phyloP scores from a whole-genome alignment of 2,113 vertebrate species.

The Meriones unguiculatus region DNA sequence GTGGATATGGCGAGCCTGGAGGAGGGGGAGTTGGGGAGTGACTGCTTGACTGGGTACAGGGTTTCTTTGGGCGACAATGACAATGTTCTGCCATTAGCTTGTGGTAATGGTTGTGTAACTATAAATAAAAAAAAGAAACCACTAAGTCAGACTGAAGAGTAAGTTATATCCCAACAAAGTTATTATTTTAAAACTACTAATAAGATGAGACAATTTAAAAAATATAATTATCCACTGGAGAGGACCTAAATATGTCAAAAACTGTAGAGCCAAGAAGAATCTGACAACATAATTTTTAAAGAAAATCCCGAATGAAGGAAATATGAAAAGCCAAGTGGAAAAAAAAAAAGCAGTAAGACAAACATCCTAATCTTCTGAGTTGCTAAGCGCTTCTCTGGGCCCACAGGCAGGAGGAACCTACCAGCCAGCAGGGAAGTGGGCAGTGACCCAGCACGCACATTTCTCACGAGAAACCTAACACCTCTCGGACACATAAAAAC shows the following conservation, averaged over 20 bases:
- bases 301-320: neutral
- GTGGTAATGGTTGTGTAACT: neutral
- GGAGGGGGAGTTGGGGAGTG: neutral
- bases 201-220: slow-evolving; percentile 35
- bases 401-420: neutral
- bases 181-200: slow-evolving; percentile 18
- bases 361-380: slow-evolving; percentile 11
- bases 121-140: slow-evolving; percentile 32
- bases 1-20: neutral
- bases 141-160: neutral
- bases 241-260: slow-evolving; percentile 13
- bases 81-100: slow-evolving; percentile 58
- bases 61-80: slow-evolving; percentile 11
- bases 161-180: slow-evolving; percentile 36
- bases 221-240: neutral
- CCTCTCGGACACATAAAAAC: neutral
- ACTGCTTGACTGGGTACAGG: neutral
- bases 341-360: neutral
- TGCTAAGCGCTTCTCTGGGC: neutral
- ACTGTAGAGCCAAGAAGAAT: neutral
- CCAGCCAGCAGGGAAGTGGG: neutral
- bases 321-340: neutral
- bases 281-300: neutral
- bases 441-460: neutral
- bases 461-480: slow-evolving; percentile 29